Percentiles rank a stretch among this genome's conserved stretches.
phyloP scores from a whole-genome alignment of 2,888 invertebrate genomes.

The Protonemura montana region DNA sequence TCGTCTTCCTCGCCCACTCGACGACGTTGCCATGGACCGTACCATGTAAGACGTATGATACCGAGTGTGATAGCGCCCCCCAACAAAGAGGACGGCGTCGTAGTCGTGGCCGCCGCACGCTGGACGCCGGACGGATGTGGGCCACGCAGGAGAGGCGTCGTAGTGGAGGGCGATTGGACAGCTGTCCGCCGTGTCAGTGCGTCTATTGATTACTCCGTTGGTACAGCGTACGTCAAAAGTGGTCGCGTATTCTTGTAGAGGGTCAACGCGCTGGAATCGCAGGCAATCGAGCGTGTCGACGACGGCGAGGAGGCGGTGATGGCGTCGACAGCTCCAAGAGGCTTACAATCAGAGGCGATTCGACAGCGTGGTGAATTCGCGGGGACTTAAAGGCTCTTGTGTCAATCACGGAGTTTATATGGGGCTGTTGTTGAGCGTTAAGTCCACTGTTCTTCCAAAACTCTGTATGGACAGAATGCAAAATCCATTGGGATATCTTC shows the following conservation, averaged over 20 bases:
- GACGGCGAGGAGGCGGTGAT: neutral
- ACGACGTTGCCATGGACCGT: no score
- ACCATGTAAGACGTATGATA: no score
- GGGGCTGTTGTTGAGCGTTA: no score
- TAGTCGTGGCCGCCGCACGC: neutral
- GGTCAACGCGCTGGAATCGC: neutral
- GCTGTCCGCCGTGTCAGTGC: neutral
- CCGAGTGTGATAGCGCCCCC: neutral
- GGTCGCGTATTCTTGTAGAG: neutral
- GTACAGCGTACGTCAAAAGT: neutral
- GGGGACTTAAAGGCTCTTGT: no score
- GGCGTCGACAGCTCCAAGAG: neutral
- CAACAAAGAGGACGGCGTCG: neutral
- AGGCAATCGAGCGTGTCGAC: neutral
- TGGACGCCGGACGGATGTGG: neutral
- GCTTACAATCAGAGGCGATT: neutral
- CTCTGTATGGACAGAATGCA: no score
- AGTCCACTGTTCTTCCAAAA: no score
- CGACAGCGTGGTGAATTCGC: neutral
- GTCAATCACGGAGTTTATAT: no score
- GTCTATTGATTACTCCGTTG: neutral
- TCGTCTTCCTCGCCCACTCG: no score
- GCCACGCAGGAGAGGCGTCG: neutral
- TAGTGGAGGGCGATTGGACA: neutral
- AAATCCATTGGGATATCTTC: no score